phyloP scores from a whole-genome alignment of 2,888 invertebrate species.

The Boloria euphrosyne region DNA sequence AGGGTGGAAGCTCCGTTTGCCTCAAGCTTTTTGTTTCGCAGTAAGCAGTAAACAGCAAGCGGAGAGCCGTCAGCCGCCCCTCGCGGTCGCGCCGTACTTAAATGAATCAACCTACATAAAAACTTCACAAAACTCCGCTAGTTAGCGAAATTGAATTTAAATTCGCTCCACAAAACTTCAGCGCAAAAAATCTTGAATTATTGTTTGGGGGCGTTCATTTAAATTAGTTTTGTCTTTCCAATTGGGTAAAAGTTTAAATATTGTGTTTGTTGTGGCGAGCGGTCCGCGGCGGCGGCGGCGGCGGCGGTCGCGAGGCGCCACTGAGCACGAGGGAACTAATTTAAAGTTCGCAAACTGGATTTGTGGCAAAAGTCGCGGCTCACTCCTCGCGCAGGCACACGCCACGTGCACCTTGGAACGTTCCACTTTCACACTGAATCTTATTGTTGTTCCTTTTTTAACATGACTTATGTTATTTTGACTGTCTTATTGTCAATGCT shows the following conservation, averaged over 20 bases:
- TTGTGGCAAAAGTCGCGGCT: conserved; percentile 31
- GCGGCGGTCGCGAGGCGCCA: not conserved
- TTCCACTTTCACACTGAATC: not conserved
- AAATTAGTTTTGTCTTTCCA: conserved; percentile 32
- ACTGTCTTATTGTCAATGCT: no score
- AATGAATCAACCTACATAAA: conserved; percentile 50
- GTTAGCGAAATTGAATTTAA: conserved; percentile 58
- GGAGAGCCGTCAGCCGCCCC: conserved; percentile 10
- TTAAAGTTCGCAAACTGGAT: conserved; percentile 47
- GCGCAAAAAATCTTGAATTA: conserved; percentile 37
- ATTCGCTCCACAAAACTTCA: conserved; percentile 41
- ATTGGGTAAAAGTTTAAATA: conserved; percentile 22
- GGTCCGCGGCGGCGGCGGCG: not conserved
- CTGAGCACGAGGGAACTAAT: conserved; percentile 37
- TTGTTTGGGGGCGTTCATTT: conserved; percentile 35
- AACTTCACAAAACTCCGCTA: conserved; percentile 49
- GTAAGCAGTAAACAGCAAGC: not conserved
- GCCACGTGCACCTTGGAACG: not conserved
- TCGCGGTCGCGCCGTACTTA: conserved; percentile 35
- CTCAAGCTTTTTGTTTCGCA: conserved; percentile 7
- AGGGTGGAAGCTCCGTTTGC: not conserved
- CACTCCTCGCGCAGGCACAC: not conserved
- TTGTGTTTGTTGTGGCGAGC: conserved; percentile 21
- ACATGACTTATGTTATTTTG: no score
- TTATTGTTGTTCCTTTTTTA: not conserved